Evolutionary conservation across 2,888 invertebrate genomes (phyloP).

Genomic region (Chrysolina americana): DNA sequence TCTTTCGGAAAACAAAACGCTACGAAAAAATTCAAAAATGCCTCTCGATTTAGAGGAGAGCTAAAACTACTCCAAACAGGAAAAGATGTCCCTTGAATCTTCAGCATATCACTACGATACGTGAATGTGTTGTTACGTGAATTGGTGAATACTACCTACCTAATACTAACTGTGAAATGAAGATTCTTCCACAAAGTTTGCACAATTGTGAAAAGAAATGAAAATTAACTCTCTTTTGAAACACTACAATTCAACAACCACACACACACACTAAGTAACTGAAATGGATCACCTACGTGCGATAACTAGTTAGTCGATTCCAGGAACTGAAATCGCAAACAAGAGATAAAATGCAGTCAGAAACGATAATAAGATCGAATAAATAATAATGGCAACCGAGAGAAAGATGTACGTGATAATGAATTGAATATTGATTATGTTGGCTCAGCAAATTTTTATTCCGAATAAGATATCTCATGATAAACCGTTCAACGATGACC

Average conservation of each 20-base stretch:
- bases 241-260: neutral
- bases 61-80: no score
- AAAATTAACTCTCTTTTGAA: neutral
- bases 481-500: neutral
- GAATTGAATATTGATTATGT: neutral
- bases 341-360: constrained; percentile 5
- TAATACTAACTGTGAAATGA: neutral
- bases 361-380: neutral
- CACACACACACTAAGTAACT: neutral
- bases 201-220: neutral
- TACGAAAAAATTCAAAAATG: no score
- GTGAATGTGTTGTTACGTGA: no score
- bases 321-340: constrained; percentile 9
- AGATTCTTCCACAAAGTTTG: neutral
- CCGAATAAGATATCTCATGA: neutral
- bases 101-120: no score
- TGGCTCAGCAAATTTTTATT: neutral
- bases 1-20: no score
- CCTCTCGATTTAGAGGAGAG: no score
- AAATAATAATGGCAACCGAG: neutral
- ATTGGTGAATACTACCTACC: neutral
- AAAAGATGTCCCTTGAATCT: no score
- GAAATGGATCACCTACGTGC: neutral
- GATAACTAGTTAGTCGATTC: neutral
- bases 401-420: neutral